Base-by-base conservation (phyloP, 2,888 invertebrate genomes). In the Eupithecia vulgata region DNA sequence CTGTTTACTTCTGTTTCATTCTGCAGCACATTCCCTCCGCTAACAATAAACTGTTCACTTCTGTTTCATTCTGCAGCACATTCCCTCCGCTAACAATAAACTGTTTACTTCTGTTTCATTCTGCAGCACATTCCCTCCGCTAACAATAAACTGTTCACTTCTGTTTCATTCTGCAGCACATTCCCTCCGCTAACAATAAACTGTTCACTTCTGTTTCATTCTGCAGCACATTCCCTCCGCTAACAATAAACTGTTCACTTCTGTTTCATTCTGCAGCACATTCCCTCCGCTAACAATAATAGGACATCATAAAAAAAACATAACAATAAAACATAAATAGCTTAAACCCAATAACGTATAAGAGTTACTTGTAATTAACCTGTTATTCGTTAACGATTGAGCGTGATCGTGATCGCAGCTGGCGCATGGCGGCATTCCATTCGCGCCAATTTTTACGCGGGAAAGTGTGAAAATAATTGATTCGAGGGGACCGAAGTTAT, bases 401-500 rank as follows among this genome's bases (percentile, higher is more conserved):
- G 80, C 82, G 76, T 45, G 78, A 73, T 76, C 82, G 76, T 45
- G 78, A 73, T 76, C 78, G 61, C 76, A 76, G 73, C 73, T 78
- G 30, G 30, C 30, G 30, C 30, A n/a, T n/a, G 78, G 76, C 77
- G 76, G 72, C 81, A 79, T 86, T 81, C 81, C 81, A 79, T 86
- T 81, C 81, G 85, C 85, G 89, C 84, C 90, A 86, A 89, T 89
- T 90, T 89, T 91, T 90, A 83, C 88, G 87, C 87, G 86, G 81
- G 81, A 84, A 84, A 87, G 92, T 90, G 92, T 82, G 89, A 90
- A 91, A 90, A 90, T 92, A 92, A 92, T 92, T 92, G 91, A 92
- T 92, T 86, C 62, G 79, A 83, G 86, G 90, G 88, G 85, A 80
- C 77, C 57, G 57, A 21, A 70, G 69, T 64, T 75, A 72, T 81